A percentile compares a stretch with the other conserved stretches of the same genome.
Conservation (phyloP, 1,140 invertebrate species). For the Drosophila novamexicana region DNA sequence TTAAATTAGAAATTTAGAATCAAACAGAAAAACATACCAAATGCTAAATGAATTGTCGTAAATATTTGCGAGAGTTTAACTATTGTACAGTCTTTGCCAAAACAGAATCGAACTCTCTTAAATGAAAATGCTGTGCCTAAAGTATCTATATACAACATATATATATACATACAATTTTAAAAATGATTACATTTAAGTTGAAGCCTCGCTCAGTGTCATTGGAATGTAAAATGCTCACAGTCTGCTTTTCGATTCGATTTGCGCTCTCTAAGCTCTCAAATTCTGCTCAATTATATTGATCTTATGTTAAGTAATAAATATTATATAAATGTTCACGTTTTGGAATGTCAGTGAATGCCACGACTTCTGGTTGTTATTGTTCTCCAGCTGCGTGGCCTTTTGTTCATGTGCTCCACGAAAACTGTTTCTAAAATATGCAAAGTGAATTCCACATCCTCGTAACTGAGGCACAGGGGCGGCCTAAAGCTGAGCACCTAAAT, state of each 20-base stretch:
- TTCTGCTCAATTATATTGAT: constrained; percentile 38
- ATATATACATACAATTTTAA: constrained; percentile 13
- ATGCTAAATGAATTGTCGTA: constrained; percentile 7
- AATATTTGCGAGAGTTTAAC: constrained; percentile 19
- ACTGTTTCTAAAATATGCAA: constrained; percentile 86
- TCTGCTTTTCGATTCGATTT: constrained; percentile 29
- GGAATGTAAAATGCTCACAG: constrained; percentile 40
- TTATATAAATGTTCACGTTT: neutral
- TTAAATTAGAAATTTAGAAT: constrained; percentile 33
- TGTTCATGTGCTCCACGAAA: constrained; percentile 84
- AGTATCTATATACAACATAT: constrained; percentile 17
- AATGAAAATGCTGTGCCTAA: constrained; percentile 57
- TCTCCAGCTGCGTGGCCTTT: constrained; percentile 65
- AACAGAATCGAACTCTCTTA: constrained; percentile 12
- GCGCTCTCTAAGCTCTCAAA: constrained; percentile 34
- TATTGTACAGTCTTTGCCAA: neutral
- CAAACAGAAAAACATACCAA: constrained; percentile 17
- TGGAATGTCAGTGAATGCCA: constrained; percentile 11
- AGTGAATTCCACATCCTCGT: constrained; percentile 93
- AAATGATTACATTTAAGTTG: constrained; percentile 16
- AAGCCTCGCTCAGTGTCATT: constrained; percentile 42
- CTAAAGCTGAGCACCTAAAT: constrained; percentile 93
- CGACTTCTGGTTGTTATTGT: neutral
- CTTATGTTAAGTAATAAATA: constrained; percentile 20
- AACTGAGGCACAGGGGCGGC: constrained; percentile 97